Evolutionary conservation across 2,888 invertebrate genomes (phyloP).

Genomic region (Ornithoptera alexandrae): DNA sequence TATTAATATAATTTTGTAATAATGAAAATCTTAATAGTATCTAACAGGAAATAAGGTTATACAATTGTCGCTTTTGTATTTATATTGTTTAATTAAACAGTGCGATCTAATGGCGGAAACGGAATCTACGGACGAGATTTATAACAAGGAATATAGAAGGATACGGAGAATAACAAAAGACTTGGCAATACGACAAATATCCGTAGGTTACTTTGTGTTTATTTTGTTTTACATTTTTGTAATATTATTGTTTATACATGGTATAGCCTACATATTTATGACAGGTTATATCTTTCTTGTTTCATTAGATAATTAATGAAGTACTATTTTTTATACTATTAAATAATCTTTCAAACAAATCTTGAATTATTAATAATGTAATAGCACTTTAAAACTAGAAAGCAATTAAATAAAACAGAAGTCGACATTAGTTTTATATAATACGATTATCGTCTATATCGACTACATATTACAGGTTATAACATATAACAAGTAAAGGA

Average conservation of each 20-base stretch:
- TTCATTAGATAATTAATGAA: too few relatives aligned
- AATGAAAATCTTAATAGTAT: background rate
- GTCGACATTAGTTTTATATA: too few relatives aligned
- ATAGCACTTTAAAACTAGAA: too few relatives aligned
- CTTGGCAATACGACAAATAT: slow-evolving; percentile 83
- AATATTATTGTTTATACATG: background rate
- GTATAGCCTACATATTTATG: background rate
- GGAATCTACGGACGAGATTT: slow-evolving; percentile 66
- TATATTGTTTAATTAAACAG: background rate
- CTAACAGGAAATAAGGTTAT: too few relatives aligned
- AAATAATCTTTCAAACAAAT: too few relatives aligned
- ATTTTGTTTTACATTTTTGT: background rate
- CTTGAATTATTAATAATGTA: too few relatives aligned
- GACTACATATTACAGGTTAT: too few relatives aligned
- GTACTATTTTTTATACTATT: too few relatives aligned
- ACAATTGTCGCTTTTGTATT: background rate
- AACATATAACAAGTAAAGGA: too few relatives aligned
- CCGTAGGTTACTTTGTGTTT: slow-evolving; percentile 74
- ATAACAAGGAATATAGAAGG: slow-evolving; percentile 85
- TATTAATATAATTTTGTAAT: background rate
- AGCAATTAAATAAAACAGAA: too few relatives aligned
- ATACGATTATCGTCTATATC: too few relatives aligned
- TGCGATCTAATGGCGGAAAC: slow-evolving; percentile 51
- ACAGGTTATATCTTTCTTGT: too few relatives aligned
- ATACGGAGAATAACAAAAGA: slow-evolving; percentile 84